These are phyloP conservation scores for Sciurus niger DNA, from an alignment of 2,113 vertebrate genomes.

Conservation along the genomic window DNA sequence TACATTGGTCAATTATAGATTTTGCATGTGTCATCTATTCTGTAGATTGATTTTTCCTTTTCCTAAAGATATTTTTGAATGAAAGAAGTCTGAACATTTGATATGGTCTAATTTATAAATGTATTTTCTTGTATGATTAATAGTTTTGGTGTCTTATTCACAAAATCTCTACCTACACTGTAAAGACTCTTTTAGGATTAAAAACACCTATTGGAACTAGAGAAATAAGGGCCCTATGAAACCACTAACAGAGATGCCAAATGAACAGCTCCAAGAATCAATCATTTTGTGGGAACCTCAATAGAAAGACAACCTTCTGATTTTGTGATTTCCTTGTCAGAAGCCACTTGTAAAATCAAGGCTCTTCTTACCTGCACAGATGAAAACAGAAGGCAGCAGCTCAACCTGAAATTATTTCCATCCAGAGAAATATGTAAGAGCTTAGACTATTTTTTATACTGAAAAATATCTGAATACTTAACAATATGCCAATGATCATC, in stretches of 20 bases:
- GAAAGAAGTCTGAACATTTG: not conserved
- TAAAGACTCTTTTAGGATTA: not conserved
- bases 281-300: not conserved
- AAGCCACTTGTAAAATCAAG: not conserved
- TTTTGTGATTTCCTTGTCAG: not conserved
- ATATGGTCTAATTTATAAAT: not conserved
- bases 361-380: not conserved
- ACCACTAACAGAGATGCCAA: not conserved
- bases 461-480: not conserved
- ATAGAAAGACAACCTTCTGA: not conserved
- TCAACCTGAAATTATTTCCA: not conserved
- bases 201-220: slow-evolving; percentile 1
- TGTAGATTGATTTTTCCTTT: not conserved
- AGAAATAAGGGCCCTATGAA: not conserved
- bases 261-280: not conserved
- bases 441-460: not conserved
- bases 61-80: not conserved
- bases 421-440: slow-evolving; percentile 28
- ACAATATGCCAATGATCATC: not conserved
- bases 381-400: not conserved
- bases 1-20: not conserved
- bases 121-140: not conserved
- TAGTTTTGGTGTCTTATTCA: not conserved
- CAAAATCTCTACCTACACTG: not conserved
- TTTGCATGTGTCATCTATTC: not conserved